Conservation (phyloP, 2,888 invertebrate species). For the Eristalis tenax region DNA sequence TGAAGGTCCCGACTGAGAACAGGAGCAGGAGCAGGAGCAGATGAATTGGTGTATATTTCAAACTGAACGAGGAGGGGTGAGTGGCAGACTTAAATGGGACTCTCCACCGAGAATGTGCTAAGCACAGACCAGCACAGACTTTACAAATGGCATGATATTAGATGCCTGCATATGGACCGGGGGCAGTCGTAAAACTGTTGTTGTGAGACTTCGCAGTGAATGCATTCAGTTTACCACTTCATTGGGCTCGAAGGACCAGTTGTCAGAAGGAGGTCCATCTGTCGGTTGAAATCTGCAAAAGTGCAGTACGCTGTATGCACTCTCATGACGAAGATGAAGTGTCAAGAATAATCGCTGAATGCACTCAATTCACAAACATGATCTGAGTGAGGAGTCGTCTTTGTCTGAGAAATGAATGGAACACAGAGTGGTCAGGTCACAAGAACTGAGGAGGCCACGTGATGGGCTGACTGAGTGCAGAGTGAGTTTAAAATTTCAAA, state of each 20-base stretch:
- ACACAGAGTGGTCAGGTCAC: too few relatives aligned
- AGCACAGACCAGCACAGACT: neutral
- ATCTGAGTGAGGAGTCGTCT: too few relatives aligned
- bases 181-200: neutral
- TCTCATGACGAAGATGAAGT: neutral
- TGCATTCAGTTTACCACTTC: neutral
- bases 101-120: neutral
- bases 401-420: neutral
- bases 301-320: neutral
- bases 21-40: neutral
- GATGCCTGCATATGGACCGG: neutral
- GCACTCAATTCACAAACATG: neutral
- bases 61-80: neutral
- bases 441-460: too few relatives aligned
- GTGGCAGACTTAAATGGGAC: neutral
- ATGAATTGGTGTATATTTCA: slow-evolving; percentile 1
- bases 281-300: neutral
- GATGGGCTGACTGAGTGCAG: too few relatives aligned
- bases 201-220: neutral
- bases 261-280: slow-evolving; percentile 1
- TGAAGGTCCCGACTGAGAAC: too few relatives aligned
- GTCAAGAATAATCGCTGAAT: neutral
- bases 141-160: neutral
- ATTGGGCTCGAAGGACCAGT: neutral
- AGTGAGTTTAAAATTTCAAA: too few relatives aligned